A percentile compares a stretch with the other conserved stretches of the same genome.
Evolutionary conservation across 2,888 invertebrate species (phyloP).

Genomic region (Tribolium freemani): DNA sequence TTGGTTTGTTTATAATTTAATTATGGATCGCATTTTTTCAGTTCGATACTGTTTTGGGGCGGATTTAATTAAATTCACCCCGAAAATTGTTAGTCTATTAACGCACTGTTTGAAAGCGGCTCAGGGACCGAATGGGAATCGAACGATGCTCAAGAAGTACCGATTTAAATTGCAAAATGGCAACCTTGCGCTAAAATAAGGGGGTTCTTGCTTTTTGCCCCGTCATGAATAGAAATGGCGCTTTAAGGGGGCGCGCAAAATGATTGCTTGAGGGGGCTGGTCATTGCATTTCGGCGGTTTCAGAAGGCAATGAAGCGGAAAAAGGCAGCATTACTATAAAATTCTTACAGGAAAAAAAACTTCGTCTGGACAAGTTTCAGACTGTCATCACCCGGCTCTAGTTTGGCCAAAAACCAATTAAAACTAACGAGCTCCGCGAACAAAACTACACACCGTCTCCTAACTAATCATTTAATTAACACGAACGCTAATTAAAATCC

Average conservation of each 20-base stretch:
- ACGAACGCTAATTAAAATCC: slow-evolving; percentile 17
- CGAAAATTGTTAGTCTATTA: slow-evolving; percentile 51
- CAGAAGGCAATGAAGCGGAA: not conserved
- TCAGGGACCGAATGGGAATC: slow-evolving; percentile 43
- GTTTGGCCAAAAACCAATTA: slow-evolving; percentile 20
- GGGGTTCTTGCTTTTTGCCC: slow-evolving; percentile 59
- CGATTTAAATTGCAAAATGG: slow-evolving; percentile 61
- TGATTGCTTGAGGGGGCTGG: slow-evolving; percentile 19
- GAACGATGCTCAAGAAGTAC: slow-evolving; percentile 47
- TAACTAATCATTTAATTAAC: slow-evolving; percentile 34
- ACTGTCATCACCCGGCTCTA: not conserved
- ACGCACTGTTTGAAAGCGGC: slow-evolving; percentile 46
- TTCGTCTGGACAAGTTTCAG: no score
- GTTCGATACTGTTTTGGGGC: not conserved
- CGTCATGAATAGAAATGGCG: slow-evolving; percentile 63
- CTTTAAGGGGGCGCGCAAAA: slow-evolving; percentile 18
- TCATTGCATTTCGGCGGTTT: not conserved
- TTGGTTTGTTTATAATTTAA: slow-evolving; percentile 1
- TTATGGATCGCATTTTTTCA: not conserved
- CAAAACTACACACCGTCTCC: slow-evolving; percentile 15
- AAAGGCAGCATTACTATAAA: no score
- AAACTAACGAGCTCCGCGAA: slow-evolving; percentile 25
- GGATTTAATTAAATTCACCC: slow-evolving; percentile 52
- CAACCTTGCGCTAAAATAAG: slow-evolving; percentile 45
- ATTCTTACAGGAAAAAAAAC: no score